phyloP scores from a whole-genome alignment of 2,888 invertebrate species.

The Lymantria dispar region DNA sequence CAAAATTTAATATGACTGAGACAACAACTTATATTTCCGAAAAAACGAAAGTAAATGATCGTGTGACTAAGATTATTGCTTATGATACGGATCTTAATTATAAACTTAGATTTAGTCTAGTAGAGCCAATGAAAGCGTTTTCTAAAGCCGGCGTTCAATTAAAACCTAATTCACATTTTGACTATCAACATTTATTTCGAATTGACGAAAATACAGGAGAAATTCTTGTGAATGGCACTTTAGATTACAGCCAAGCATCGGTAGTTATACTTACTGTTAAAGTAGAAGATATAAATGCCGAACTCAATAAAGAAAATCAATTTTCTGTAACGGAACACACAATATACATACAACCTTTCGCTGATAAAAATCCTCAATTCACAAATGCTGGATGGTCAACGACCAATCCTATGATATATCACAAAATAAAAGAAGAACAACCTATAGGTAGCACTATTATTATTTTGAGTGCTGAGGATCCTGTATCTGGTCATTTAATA shows the following conservation, averaged over 20 bases:
- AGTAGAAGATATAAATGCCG: constrained; percentile 87
- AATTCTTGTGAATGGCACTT: constrained; percentile 84
- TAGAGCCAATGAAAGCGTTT: constrained; percentile 86
- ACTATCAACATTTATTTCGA: constrained; percentile 85
- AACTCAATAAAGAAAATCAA: constrained; percentile 84
- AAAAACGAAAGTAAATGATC: constrained; percentile 83
- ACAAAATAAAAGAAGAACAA: constrained; percentile 88
- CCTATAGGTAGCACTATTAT: constrained; percentile 88
- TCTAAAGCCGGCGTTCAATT: constrained; percentile 89
- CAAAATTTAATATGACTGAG: constrained; percentile 86
- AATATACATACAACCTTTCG: constrained; percentile 89
- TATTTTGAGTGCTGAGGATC: constrained; percentile 87
- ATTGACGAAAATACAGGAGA: constrained; percentile 87
- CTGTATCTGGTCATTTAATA: constrained; percentile 84
- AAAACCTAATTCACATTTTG: constrained; percentile 82
- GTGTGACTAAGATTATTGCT: constrained; percentile 85
- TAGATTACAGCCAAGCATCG: constrained; percentile 88
- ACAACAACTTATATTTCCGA: constrained; percentile 88
- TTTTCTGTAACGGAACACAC: constrained; percentile 86
- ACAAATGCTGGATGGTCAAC: constrained; percentile 88
- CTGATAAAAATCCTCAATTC: constrained; percentile 89
- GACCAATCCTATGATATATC: constrained; percentile 85
- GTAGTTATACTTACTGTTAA: constrained; percentile 88
- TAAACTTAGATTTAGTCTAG: constrained; percentile 85
- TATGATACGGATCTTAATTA: constrained; percentile 87